A percentile compares a stretch with the other conserved stretches of the same genome.
These are phyloP conservation scores for Ophiothrix spiculata DNA, from an alignment of 35 echinoderm and acorn worm species.

Conservation along the genomic window DNA sequence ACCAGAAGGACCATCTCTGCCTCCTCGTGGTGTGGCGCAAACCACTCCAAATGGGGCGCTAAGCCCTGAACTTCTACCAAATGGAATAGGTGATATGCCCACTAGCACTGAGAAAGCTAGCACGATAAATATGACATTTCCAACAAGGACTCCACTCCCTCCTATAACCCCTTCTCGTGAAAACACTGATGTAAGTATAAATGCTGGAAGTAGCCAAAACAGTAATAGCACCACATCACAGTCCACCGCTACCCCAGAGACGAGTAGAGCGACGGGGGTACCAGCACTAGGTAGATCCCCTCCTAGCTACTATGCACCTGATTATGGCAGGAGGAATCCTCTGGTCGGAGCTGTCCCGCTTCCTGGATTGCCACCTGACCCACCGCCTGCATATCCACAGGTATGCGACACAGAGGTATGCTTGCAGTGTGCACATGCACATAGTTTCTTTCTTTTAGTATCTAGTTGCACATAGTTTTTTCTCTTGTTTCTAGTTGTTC, in stretches of 20 bases:
- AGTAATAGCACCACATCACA: not conserved
- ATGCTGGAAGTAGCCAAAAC: not conserved
- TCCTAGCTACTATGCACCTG: constrained; percentile 14
- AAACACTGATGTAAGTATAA: constrained; percentile 1
- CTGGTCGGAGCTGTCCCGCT: not conserved
- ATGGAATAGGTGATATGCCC: not conserved
- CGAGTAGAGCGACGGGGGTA: constrained; percentile 7
- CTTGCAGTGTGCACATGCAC: no score
- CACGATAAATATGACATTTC: not conserved
- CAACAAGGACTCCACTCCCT: constrained; percentile 21
- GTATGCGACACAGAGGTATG: no score
- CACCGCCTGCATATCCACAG: constrained; percentile 54
- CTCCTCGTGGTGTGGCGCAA: not conserved
- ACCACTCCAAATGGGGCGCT: constrained; percentile 15
- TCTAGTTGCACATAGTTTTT: no score
- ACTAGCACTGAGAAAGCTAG: not conserved
- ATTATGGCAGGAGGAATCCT: constrained; percentile 4
- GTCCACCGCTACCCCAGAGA: not conserved
- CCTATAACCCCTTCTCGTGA: constrained; percentile 1
- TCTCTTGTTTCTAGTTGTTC: no score
- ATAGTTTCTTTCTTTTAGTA: no score
- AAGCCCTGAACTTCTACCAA: not conserved
- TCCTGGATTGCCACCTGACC: not conserved
- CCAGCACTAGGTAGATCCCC: constrained; percentile 11
- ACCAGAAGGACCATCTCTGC: not conserved